Evolutionary conservation across 1,140 invertebrate species (phyloP), one percentile per base, ranked within the genome.

Genomic region (Periplaneta americana): DNA sequence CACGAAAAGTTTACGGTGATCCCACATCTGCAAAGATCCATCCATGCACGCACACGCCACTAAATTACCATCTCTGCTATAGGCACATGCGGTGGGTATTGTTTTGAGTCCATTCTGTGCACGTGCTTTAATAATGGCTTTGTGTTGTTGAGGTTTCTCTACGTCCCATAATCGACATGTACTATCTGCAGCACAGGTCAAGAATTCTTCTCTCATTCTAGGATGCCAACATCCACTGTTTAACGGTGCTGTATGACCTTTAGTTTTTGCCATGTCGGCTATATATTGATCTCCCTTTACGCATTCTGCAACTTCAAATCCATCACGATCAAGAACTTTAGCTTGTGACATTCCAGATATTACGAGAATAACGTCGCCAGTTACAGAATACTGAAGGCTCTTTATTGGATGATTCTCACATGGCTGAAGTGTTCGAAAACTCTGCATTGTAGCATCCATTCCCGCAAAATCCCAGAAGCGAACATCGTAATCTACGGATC

Each of bases 1-100:
- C 0, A 95, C 94, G 84, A 92, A 94, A 85, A 92, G 94, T 86
- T 93, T 94, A 66, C 98, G 92, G 78, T 97, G 94, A 87, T 99
- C 98, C 98, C 98, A 99, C 88, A 99, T 95, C 88, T 99, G 98
- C 84, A 99, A 94, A 0, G 97, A 98, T 2, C 99, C 99, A 88
- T 99, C 98, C 34, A 93, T 91, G 86, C 98, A 99, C 0, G 94
- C 98, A 80, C 95, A 96, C 0, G 96, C 96, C 31, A 99, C 93
- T 0, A 95, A 92, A 80, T 95, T 94, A 0, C 98, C 98, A 88
- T 99, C 98, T 81, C 95, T 89, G 82, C 93, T 97, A 85, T 95
- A 98, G 2, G 90, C 89, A 85, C 97, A 97, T 0, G 96, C 89
- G 0, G 95, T 97, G 0, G 98, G 97, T 57, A 94, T 92, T 0